Base-by-base conservation (phyloP, 2,888 invertebrate species). In the Pantelozetes paolii region DNA sequence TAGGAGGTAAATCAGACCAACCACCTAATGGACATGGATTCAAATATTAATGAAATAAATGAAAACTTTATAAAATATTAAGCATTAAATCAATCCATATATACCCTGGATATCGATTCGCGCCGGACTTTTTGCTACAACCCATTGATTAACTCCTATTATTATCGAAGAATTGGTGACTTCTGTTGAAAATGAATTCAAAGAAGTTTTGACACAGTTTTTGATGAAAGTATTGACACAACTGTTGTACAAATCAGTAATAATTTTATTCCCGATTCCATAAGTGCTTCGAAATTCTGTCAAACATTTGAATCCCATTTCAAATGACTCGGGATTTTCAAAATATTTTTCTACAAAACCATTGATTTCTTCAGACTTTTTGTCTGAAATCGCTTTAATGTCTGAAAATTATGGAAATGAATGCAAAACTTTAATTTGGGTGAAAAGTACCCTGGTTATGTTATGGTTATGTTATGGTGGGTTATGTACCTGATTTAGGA, bases 1-100 rank as follows among this genome's bases (percentile, higher is more conserved):
- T 85, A 1, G 86, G 86, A 8, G 86, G 86, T 3, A 86, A 86
- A 79, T 86, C 86, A 2, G 85, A 83, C 86, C 86, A 86, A 0
- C 86, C 86, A 1, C 86, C 86, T 13, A 9, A 6, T 5, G 6
- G 9, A 26, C 8, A 36, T n/a, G 3, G 2, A 26, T 15, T 8
- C 54, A 50, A 54, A 20, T 28, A 20, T 54, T 2, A 54, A 20
- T 26, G 28, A 3, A 18, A 50, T n/a, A 3, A 50, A 30, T 64
- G 9, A 36, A 20, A n/a, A 36, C 3, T 11, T 18, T 36, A 32
- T 20, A 36, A 23, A 36, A 30, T n/a, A n/a, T n/a, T n/a, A 8
- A 26, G n/a, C 15, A 36, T 18, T 2, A 64, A 5, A 3, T 36
- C 26, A n/a, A n/a, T n/a, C n/a, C n/a, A n/a, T n/a, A n/a, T 8